Evolutionary conservation across 2,797 vertebrate species (phyloP).

Genomic region (Myotis findleyi): DNA sequence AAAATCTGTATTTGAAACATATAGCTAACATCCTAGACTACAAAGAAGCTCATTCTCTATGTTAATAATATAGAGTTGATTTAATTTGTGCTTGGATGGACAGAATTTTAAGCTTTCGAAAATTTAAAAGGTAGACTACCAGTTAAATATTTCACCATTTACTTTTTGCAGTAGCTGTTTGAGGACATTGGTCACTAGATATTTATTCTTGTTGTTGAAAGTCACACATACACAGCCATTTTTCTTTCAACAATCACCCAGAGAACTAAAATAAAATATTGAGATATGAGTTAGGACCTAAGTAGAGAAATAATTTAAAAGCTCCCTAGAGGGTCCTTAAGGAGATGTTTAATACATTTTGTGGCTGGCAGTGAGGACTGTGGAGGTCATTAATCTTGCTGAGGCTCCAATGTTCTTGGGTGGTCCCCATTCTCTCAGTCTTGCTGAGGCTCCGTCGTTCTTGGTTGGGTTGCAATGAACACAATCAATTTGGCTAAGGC

Average conservation of each 20-base stretch:
- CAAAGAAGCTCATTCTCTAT: background rate
- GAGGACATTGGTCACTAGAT: background rate
- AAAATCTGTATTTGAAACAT: background rate
- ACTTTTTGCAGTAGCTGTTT: background rate
- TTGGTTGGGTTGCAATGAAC: background rate
- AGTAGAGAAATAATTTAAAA: background rate
- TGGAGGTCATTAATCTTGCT: background rate
- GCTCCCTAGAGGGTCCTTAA: background rate
- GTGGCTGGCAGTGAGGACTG: background rate
- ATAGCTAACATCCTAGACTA: background rate
- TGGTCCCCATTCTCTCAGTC: background rate
- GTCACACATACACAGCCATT: background rate
- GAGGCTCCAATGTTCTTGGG: background rate
- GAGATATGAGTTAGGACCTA: background rate
- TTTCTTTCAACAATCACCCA: background rate
- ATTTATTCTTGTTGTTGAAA: conserved; percentile 15
- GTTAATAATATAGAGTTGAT: background rate
- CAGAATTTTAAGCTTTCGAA: background rate
- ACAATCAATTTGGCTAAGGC: background rate
- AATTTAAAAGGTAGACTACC: background rate
- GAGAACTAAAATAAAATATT: conserved; percentile 22
- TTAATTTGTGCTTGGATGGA: background rate
- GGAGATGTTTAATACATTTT: background rate
- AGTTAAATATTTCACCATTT: background rate
- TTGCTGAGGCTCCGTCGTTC: background rate